Conservation (phyloP, 2,113 vertebrate genomes). For the Rhinopomastus cyanomelas region DNA sequence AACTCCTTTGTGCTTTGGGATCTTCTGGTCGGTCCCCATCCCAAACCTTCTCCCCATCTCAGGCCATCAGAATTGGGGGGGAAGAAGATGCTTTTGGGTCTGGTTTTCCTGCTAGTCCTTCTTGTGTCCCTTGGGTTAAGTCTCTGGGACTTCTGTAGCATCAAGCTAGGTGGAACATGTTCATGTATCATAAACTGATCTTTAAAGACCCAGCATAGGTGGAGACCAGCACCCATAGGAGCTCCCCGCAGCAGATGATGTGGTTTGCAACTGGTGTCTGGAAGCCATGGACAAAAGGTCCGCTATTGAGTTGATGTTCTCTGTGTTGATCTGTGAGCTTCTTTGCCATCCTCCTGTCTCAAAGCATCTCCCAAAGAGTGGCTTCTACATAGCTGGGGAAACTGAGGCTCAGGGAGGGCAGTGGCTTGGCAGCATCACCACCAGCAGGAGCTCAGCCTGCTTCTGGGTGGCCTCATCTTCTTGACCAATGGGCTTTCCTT, state of each 20-base stretch:
- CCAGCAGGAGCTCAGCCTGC: background rate
- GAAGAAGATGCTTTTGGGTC: background rate
- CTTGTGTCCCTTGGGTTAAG: background rate
- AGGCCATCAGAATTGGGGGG: background rate
- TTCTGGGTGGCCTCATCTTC: background rate
- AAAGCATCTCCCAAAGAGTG: background rate
- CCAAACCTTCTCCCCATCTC: background rate
- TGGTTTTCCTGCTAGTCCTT: background rate
- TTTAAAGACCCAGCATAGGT: background rate
- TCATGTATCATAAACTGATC: accelerated
- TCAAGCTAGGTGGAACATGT: accelerated
- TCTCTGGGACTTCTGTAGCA: background rate
- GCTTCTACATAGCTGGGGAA: background rate
- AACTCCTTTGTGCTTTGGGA: background rate
- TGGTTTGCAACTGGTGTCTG: background rate
- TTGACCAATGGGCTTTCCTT: background rate
- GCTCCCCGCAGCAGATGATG: background rate
- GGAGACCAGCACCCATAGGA: background rate
- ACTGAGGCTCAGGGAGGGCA: background rate
- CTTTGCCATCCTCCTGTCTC: accelerated
- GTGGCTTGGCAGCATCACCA: background rate
- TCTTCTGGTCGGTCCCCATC: background rate
- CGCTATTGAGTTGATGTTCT: background rate
- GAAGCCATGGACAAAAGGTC: background rate
- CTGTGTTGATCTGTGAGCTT: background rate